A percentile compares a stretch with the other conserved stretches of the same genome.
phyloP scores from a whole-genome alignment of 2,888 invertebrate genomes.

The Hybos culiciformis region DNA sequence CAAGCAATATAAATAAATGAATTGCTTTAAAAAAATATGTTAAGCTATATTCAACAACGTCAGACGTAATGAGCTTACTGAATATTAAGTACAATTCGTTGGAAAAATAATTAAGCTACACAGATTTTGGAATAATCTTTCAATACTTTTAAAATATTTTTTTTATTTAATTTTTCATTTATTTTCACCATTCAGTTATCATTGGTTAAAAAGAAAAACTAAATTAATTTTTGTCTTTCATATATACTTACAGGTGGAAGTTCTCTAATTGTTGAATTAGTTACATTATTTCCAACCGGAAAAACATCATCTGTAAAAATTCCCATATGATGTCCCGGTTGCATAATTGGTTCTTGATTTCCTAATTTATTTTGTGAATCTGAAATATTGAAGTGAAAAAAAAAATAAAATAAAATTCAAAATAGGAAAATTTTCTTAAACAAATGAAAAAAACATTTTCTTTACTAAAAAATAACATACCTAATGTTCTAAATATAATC shows the following conservation, averaged over 20 bases:
- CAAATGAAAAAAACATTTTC: not conserved
- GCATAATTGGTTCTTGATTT: conserved; percentile 43
- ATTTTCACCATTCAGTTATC: too few relatives aligned
- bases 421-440: conserved; percentile 3
- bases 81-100: too few relatives aligned
- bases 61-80: too few relatives aligned
- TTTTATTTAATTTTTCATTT: too few relatives aligned
- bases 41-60: too few relatives aligned
- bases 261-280: conserved; percentile 30
- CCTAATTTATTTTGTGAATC: conserved; percentile 67
- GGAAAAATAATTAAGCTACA: too few relatives aligned
- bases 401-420: conserved; percentile 5
- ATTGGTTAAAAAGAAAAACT: too few relatives aligned
- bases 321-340: conserved; percentile 11
- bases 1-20: too few relatives aligned
- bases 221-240: too few relatives aligned
- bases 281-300: conserved; percentile 19
- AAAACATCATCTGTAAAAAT: conserved; percentile 27
- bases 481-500: conserved; percentile 80
- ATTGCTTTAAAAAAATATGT: too few relatives aligned
- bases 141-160: too few relatives aligned
- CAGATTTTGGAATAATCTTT: too few relatives aligned
- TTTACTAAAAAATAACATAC: conserved; percentile 34
- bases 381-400: conserved; percentile 24
- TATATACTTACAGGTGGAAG: conserved; percentile 30